Percentiles rank a stretch among this genome's conserved stretches.
Conservation (phyloP, 1,140 invertebrate species). For the Latrodectus geometricus region DNA sequence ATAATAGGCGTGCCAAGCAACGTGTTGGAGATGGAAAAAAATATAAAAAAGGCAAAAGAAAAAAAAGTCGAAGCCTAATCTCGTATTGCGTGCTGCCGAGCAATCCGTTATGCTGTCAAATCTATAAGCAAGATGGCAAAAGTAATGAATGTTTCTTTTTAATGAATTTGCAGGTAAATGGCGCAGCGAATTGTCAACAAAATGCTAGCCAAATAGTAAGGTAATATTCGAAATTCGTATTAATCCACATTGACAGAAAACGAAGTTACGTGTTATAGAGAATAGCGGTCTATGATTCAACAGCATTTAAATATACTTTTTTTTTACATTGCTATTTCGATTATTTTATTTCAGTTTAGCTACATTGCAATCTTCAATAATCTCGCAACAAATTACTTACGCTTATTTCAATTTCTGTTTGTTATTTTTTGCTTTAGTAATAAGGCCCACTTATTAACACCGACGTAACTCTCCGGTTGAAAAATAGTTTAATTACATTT, state of each 20-base stretch:
- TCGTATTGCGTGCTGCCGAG: constrained; percentile 34
- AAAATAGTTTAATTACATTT: constrained; percentile 4
- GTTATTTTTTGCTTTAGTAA: neutral
- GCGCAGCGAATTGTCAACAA: constrained; percentile 58
- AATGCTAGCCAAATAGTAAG: constrained; percentile 51
- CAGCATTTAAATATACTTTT: no score
- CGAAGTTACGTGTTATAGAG: neutral
- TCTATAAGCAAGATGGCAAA: constrained; percentile 55
- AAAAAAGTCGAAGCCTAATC: neutral
- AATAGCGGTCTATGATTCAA: no score
- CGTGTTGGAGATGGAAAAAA: neutral
- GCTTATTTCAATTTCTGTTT: neutral
- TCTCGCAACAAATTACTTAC: constrained; percentile 20
- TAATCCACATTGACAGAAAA: neutral
- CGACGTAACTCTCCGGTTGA: no score
- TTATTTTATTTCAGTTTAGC: no score
- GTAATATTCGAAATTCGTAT: constrained; percentile 39
- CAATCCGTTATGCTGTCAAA: constrained; percentile 61
- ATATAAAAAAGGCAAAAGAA: neutral
- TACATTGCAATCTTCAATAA: neutral
- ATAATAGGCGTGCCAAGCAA: constrained; percentile 36
- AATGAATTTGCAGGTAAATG: constrained; percentile 57
- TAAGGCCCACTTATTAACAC: neutral
- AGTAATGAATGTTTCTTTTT: constrained; percentile 60
- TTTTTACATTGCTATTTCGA: no score